These are phyloP conservation scores for Hypotaenidia okinawae DNA, from an alignment of 2,797 vertebrate species.

Conservation along the genomic window DNA sequence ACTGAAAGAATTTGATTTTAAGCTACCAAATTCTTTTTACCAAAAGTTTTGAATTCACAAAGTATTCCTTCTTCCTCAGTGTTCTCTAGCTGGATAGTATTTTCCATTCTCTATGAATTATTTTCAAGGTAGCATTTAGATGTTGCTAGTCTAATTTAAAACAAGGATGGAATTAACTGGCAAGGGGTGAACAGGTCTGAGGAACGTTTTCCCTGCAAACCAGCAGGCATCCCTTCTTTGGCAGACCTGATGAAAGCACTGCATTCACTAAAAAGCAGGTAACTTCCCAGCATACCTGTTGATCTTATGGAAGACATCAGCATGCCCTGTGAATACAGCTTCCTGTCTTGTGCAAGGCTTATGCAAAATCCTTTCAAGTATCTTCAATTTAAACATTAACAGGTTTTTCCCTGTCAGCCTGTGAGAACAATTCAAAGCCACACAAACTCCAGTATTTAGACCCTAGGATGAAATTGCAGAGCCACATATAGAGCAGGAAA, in stretches of 20 bases:
- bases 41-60: background rate
- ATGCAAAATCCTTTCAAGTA: constrained; percentile 1
- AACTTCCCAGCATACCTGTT: background rate
- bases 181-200: background rate
- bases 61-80: background rate
- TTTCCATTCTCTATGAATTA: background rate
- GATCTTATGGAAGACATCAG: background rate
- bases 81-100: background rate
- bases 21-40: background rate
- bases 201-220: background rate
- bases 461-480: background rate
- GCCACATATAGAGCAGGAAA: background rate
- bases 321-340: background rate
- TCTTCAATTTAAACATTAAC: background rate
- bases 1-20: background rate
- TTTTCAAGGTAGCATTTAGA: background rate
- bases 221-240: background rate
- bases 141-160: background rate
- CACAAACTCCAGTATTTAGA: background rate
- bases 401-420: background rate
- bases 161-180: background rate
- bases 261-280: background rate
- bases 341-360: background rate
- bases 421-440: background rate
- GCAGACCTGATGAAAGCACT: background rate